Conservation (phyloP, 1,140 invertebrate species). For the Dendrolimus kikuchii region DNA sequence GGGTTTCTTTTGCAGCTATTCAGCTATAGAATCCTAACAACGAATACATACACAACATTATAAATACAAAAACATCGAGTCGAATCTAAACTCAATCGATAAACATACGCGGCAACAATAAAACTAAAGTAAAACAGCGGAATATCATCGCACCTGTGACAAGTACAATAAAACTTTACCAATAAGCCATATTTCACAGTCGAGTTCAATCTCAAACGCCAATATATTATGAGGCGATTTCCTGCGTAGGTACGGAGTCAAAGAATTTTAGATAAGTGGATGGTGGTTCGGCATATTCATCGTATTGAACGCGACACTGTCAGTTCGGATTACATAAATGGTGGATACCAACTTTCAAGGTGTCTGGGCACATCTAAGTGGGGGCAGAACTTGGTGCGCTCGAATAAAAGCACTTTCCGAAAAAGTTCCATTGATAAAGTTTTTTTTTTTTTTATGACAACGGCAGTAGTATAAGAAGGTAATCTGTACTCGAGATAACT, state of each 20-base stretch:
- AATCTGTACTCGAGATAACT: no score
- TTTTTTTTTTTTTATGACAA: conserved; percentile 22
- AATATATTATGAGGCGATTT: conserved; percentile 64
- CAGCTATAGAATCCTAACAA: not conserved
- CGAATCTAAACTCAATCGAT: conserved; percentile 16
- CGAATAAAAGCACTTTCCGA: conserved; percentile 37
- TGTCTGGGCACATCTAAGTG: conserved; percentile 34
- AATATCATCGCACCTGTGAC: conserved; percentile 54
- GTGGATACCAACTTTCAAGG: conserved; percentile 29
- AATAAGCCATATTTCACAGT: conserved; percentile 67
- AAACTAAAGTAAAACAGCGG: conserved; percentile 39
- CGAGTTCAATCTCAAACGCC: conserved; percentile 64
- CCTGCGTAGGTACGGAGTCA: conserved; percentile 51
- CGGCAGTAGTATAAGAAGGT: conserved; percentile 4
- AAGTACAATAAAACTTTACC: conserved; percentile 67
- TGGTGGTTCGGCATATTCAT: conserved; percentile 44
- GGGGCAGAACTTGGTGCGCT: conserved; percentile 30
- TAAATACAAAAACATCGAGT: conserved; percentile 6
- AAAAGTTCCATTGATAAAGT: conserved; percentile 22
- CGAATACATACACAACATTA: not conserved
- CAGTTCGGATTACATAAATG: conserved; percentile 28
- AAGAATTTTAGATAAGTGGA: conserved; percentile 56
- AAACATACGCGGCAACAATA: conserved; percentile 11
- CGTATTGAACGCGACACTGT: conserved; percentile 33
- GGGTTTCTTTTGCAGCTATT: no score